Evolutionary conservation across 2,888 invertebrate species (phyloP), one percentile per base, ranked within the genome.

Genomic region (Myathropa florea): DNA sequence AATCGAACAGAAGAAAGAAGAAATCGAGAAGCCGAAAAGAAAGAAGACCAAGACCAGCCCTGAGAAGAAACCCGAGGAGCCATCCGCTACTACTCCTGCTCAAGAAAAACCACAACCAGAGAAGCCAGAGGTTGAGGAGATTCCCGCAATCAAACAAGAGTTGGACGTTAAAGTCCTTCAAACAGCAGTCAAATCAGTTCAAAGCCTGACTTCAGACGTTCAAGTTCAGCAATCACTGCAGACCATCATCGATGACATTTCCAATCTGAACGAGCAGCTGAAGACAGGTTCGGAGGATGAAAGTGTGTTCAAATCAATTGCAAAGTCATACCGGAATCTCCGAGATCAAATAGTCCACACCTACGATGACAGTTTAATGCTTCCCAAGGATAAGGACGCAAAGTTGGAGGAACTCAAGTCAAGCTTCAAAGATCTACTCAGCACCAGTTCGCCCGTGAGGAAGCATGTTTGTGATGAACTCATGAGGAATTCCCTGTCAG

Each of bases 41-140:
- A 81, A 63, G 21, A 84, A 84, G 14, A 67, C 81, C 10, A 81
- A 76, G n/a, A 3, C 61, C 4, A 84, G 84, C 14, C 76, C 84
- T 12, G 76, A 84, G 4, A 79, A 70, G 23, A 61, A 68, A 53
- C 28, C 14, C 0, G 60, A 33, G 23, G 24, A 33, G 10, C 14
- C 28, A 36, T n/a, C n/a, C n/a, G n/a, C n/a, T n/a, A n/a, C n/a
- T n/a, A 21, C 0, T 12, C 28, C 60, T 1, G 14, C 21, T 23
- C 6, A 9, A 23, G 57, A 24, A 55, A 68, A 30, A 30, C 39
- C 26, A 23, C 30, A 12, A 26, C 26, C 6, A 21, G 24, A 76
- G 33, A 30, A 57, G n/a, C 3, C 30, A 3, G 33, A 61, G 6
- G 23, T 14, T 18, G 55, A 53, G 60, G 23, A 61, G 33, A 4